These are phyloP conservation scores for Orycteropus afer DNA, from an alignment of 2,113 vertebrate genomes.

Conservation along the genomic window DNA sequence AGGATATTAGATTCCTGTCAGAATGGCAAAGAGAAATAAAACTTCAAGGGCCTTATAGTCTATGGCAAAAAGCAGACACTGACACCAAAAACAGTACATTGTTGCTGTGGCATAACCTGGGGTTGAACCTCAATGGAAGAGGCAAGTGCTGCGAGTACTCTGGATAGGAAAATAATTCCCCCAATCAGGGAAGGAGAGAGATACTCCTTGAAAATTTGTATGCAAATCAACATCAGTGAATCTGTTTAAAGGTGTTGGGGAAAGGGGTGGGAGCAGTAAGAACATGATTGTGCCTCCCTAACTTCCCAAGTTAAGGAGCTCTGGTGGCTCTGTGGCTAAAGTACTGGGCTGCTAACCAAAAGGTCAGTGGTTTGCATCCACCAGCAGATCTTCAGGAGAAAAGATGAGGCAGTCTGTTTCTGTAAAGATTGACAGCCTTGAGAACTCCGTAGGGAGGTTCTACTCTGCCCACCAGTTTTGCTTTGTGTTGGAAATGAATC, in stretches of 20 bases:
- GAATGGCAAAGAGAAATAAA: not conserved
- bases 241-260: not conserved
- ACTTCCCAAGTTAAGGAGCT: too few relatives aligned
- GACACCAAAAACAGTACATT: not conserved
- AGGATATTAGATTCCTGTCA: not conserved
- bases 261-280: not conserved
- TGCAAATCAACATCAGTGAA: not conserved
- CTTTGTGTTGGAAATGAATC: too few relatives aligned
- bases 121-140: not conserved
- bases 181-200: not conserved
- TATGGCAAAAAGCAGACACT: not conserved
- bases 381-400: too few relatives aligned
- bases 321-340: too few relatives aligned
- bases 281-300: not conserved
- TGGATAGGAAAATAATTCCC: not conserved
- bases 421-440: too few relatives aligned
- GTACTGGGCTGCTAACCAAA: too few relatives aligned
- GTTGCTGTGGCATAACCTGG: too few relatives aligned
- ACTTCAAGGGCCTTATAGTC: not conserved
- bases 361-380: too few relatives aligned
- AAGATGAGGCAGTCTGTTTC: too few relatives aligned
- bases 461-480: too few relatives aligned
- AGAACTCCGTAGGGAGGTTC: too few relatives aligned
- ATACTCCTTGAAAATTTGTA: not conserved
- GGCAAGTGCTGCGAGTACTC: too few relatives aligned